Evolutionary conservation across 2,113 vertebrate genomes (phyloP), one percentile per base, ranked within the genome.

Genomic region (Dipodomys merriami): DNA sequence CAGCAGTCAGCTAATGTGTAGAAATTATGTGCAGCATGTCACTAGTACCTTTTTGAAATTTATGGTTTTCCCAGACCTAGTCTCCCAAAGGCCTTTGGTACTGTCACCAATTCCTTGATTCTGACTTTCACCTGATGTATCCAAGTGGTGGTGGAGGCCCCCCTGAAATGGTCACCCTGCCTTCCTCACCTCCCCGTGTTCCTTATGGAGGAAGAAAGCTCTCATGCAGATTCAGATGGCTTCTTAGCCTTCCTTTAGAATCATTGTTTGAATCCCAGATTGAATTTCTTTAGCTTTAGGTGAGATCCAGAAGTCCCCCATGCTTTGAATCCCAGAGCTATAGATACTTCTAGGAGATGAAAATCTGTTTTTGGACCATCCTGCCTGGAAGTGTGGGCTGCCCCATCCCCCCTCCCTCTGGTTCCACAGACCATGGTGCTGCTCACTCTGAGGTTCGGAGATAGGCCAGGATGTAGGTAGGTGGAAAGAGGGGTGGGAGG

Each of bases 41-140:
- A 78, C 85, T 91, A 25, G 65, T 72, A 83, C 74, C 92, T 95
- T 65, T 94, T 94, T 96, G 94, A 95, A 97, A 96, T 97, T 94
- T 94, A 94, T 97, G 29, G 44, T 79, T 96, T 90, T 95, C 39
- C 15, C 16, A 44, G 77, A 83, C 64, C 60, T 1, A 1, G 35
- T 90, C 73, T 81, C 4, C 49, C 46, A 22, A 69, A 93, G 35
- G 71, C 73, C 89, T 93, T 77, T 91, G 30, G 53, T 87, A n/a
- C 82, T 71, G 62, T 79, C 46, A 44, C 35, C 2, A 1, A 30
- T 69, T 74, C 53, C 35, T 91, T 72, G 64, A 7, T 11, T 73
- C 77, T 84, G 35, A 49, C 74, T 83, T 93, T 65, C 8, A 53
- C 64, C 88, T 90, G 71, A 71, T 57, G 7, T 49, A 19, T 44